Conservation (phyloP, 2,888 invertebrate species). For the Eupithecia dodoneata region DNA sequence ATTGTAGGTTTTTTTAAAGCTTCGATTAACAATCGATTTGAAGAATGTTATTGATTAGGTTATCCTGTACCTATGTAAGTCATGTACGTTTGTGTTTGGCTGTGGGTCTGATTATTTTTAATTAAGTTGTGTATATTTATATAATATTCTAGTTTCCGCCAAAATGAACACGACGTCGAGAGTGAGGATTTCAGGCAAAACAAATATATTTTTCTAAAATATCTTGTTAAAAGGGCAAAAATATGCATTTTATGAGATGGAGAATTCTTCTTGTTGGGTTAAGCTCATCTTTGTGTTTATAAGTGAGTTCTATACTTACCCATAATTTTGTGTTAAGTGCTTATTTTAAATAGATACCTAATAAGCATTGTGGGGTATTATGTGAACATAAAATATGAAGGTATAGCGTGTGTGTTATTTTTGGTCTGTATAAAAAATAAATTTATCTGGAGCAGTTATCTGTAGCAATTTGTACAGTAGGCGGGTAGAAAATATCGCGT, state of each 20-base stretch:
- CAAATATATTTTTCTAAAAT: no score
- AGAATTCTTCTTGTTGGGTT: background rate
- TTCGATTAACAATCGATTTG: background rate
- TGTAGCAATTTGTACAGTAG: conserved; percentile 52
- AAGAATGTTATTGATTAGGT: background rate
- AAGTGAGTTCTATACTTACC: background rate
- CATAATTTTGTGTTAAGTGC: background rate
- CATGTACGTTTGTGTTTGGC: background rate
- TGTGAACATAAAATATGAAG: background rate
- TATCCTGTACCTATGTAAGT: background rate
- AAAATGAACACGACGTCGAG: background rate
- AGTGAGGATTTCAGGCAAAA: no score
- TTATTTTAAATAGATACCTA: no score
- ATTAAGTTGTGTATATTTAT: no score
- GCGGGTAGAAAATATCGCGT: conserved; percentile 60
- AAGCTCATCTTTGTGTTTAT: background rate
- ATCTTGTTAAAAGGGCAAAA: no score
- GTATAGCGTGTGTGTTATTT: background rate
- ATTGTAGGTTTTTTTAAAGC: background rate
- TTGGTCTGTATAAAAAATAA: background rate
- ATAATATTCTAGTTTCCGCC: no score
- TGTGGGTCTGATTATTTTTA: background rate
- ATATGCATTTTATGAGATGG: no score
- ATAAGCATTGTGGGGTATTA: background rate
- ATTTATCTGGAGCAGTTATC: conserved; percentile 50